phyloP scores from a whole-genome alignment of 2,113 vertebrate genomes.

The Lycaon pictus region DNA sequence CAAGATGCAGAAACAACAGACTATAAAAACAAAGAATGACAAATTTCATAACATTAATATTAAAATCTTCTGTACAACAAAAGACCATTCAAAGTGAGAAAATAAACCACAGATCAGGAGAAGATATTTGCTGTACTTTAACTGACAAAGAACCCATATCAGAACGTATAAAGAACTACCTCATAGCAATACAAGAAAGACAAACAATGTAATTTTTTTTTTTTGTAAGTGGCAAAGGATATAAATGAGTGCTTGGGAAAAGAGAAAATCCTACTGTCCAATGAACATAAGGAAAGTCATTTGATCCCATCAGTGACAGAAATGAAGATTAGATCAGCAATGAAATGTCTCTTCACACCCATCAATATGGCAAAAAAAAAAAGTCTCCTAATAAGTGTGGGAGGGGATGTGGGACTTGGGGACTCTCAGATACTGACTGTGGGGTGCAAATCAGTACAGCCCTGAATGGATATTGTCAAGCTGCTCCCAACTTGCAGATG shows the following conservation, averaged over 20 bases:
- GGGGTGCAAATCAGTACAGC: neutral
- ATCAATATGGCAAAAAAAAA: neutral
- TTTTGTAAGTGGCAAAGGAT: neutral
- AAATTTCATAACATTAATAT: constrained; percentile 38
- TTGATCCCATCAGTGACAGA: neutral
- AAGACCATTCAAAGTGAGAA: neutral
- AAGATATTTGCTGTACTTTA: neutral
- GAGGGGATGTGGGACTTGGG: neutral
- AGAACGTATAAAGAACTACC: neutral
- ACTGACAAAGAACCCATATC: neutral
- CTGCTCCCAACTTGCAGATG: neutral
- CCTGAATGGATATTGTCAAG: neutral
- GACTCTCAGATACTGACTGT: neutral
- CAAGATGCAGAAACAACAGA: neutral
- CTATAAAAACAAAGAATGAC: constrained; percentile 24
- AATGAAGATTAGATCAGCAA: neutral
- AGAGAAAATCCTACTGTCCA: constrained; percentile 1
- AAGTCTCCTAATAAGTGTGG: neutral
- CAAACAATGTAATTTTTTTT: neutral
- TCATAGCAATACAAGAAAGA: neutral
- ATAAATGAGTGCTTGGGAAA: neutral
- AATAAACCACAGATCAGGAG: neutral
- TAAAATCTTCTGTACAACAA: constrained; percentile 24
- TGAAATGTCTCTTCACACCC: neutral
- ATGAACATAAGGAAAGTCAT: neutral